These are phyloP conservation scores for Parauchenoglanis punctatus DNA, from an alignment of 2,797 vertebrate species.

Conservation along the genomic window DNA sequence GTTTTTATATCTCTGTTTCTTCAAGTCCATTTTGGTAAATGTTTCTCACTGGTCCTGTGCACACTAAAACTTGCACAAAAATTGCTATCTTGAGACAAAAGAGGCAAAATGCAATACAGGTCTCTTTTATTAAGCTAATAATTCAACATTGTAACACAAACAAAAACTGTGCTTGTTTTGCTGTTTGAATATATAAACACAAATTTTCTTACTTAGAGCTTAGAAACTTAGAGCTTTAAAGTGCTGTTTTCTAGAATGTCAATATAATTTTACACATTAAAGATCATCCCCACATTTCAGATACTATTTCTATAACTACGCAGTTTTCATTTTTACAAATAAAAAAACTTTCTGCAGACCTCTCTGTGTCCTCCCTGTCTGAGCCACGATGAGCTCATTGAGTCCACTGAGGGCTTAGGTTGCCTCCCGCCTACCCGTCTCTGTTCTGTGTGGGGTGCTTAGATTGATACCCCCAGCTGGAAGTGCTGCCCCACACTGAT, in stretches of 20 bases:
- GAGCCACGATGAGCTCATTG: neutral
- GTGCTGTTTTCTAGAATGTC: neutral
- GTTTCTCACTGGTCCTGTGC: neutral
- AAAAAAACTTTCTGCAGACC: neutral
- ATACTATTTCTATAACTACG: neutral
- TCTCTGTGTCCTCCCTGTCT: neutral
- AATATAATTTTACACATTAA: neutral
- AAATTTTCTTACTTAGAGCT: neutral
- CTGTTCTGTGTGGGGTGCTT: constrained; percentile 5
- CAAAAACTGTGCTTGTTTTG: neutral
- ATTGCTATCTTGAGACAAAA: constrained; percentile 27
- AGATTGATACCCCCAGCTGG: constrained; percentile 57
- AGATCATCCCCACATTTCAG: neutral
- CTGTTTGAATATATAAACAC: neutral
- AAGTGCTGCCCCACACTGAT: constrained; percentile 57
- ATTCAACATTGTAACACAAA: constrained; percentile 23
- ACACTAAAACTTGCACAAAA: constrained; percentile 11
- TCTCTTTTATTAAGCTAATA: constrained; percentile 36
- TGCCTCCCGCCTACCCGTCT: neutral
- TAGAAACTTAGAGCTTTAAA: neutral
- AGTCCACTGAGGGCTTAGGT: neutral
- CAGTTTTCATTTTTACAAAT: neutral
- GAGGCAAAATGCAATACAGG: constrained; percentile 13
- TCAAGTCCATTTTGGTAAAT: constrained; percentile 6
- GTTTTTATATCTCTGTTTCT: constrained; percentile 11